phyloP scores from a whole-genome alignment of 1,140 invertebrate genomes.

The Drosophila dunni region DNA sequence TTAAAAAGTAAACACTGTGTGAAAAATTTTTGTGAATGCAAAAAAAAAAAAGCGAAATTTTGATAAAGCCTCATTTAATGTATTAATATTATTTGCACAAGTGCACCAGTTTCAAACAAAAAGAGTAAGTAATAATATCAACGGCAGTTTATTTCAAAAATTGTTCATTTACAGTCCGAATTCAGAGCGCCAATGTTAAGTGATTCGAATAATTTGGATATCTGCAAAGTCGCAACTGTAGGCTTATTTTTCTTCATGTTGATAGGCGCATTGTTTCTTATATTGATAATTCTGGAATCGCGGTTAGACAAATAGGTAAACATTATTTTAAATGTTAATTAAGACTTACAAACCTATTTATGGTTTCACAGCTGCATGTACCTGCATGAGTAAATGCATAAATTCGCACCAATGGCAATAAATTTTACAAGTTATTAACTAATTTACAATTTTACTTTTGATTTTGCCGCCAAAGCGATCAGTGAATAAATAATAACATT shows the following conservation, averaged over 20 bases:
- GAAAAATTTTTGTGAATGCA: constrained; percentile 50
- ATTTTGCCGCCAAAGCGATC: too few species aligned
- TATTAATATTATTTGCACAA: constrained; percentile 34
- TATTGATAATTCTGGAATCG: not conserved
- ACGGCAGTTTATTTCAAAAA: not conserved
- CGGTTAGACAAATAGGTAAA: not conserved
- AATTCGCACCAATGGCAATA: too few species aligned
- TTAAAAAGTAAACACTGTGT: constrained; percentile 27
- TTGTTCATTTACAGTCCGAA: constrained; percentile 48
- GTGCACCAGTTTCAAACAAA: constrained; percentile 20
- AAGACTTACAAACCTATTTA: not conserved
- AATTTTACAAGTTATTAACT: too few species aligned
- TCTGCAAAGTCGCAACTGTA: not conserved
- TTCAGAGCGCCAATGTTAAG: not conserved
- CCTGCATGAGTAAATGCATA: not conserved
- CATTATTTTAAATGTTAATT: not conserved
- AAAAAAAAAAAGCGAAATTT: constrained; percentile 18
- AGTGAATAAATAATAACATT: too few species aligned
- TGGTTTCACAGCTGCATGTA: not conserved
- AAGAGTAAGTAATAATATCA: constrained; percentile 32
- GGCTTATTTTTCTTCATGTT: not conserved
- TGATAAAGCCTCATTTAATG: constrained; percentile 16
- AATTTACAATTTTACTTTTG: too few species aligned
- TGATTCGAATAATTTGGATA: not conserved
- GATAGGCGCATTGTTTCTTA: not conserved